These are phyloP conservation scores for Perithous albicinctus DNA, from an alignment of 2,888 invertebrate species.

Conservation along the genomic window DNA sequence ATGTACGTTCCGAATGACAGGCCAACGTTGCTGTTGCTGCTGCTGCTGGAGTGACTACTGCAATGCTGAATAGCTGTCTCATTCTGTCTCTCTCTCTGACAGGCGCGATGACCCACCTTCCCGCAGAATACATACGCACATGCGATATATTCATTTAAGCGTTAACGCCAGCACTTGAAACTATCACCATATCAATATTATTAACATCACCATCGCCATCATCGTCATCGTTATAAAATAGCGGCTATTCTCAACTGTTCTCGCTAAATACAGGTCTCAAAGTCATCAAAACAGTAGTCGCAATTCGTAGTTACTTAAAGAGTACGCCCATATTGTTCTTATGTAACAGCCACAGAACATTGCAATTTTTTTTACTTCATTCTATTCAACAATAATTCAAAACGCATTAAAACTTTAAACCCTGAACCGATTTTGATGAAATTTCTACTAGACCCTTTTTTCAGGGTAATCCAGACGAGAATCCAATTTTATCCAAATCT, in stretches of 20 bases:
- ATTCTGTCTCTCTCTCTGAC: constrained; percentile 3
- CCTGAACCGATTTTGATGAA: too few species aligned
- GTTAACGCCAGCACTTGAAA: constrained; percentile 47
- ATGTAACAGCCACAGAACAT: too few species aligned
- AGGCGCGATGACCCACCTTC: constrained; percentile 54
- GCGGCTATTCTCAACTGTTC: neutral
- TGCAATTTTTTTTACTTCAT: too few species aligned
- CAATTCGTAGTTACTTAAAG: too few species aligned
- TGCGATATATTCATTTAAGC: constrained; percentile 56
- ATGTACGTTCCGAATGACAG: constrained; percentile 58
- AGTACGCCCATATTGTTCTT: too few species aligned
- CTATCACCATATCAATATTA: too few species aligned
- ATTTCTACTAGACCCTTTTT: too few species aligned
- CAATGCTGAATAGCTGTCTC: neutral
- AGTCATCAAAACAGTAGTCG: too few species aligned
- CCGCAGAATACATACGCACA: constrained; percentile 33
- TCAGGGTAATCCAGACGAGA: too few species aligned
- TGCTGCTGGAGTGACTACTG: constrained; percentile 6
- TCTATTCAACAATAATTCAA: too few species aligned
- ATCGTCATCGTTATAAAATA: constrained; percentile 21
- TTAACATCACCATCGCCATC: constrained; percentile 11
- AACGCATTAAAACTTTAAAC: too few species aligned
- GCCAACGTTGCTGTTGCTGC: constrained; percentile 29
- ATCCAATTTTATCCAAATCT: too few species aligned
- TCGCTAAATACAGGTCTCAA: neutral